Conservation (phyloP, 53 echinoderm and acorn worm species). For the Actinopyga echinites region DNA sequence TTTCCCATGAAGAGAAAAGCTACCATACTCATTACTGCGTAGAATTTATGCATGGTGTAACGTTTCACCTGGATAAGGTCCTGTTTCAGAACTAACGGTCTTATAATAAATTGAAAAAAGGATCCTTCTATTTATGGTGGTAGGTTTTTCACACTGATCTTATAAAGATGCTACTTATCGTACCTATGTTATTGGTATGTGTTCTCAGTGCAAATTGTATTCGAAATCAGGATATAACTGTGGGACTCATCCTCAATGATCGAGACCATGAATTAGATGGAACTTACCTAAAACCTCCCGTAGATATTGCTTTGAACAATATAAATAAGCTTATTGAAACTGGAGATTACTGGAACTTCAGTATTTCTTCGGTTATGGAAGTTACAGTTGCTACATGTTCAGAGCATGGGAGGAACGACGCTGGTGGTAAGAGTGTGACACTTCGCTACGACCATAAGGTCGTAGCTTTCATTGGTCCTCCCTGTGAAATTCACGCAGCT, state of each 20-base stretch:
- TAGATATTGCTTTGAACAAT: background rate
- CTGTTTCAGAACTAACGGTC: too few species aligned
- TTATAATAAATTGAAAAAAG: too few species aligned
- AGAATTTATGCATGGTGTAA: too few species aligned
- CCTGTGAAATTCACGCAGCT: constrained; percentile 35
- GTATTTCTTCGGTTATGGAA: background rate
- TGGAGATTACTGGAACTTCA: background rate
- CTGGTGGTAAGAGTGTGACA: constrained; percentile 4
- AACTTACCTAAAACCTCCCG: background rate
- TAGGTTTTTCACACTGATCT: too few species aligned
- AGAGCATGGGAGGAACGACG: constrained; percentile 12
- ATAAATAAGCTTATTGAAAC: background rate
- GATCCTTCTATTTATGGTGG: too few species aligned
- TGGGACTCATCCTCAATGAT: background rate
- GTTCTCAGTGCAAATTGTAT: too few species aligned
- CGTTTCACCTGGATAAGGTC: too few species aligned
- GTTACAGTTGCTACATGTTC: background rate
- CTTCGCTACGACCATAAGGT: background rate
- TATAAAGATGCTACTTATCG: too few species aligned
- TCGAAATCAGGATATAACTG: background rate
- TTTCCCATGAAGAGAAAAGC: too few species aligned
- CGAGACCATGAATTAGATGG: background rate
- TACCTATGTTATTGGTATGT: too few species aligned
- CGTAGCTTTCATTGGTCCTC: constrained; percentile 56
- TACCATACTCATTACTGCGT: too few species aligned